These are phyloP conservation scores for Tragulus kanchil DNA, from an alignment of 2,113 vertebrate species.

Conservation along the genomic window DNA sequence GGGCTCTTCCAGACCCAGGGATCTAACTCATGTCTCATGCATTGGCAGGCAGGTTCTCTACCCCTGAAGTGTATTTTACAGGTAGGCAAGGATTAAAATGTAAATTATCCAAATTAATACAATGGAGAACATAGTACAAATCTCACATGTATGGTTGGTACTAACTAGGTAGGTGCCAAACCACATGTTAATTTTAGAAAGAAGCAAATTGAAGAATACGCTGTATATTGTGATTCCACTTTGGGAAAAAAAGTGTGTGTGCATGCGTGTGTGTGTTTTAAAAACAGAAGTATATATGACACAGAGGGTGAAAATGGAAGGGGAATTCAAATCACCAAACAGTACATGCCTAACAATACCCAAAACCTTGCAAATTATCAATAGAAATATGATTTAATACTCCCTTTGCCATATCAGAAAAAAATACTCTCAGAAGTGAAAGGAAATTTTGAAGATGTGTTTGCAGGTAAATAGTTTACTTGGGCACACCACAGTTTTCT, in stretches of 20 bases:
- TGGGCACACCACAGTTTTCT: not conserved
- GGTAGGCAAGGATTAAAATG: not conserved
- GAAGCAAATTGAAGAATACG: not conserved
- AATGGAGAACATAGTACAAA: not conserved
- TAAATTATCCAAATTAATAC: not conserved
- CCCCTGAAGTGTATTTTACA: too few relatives aligned
- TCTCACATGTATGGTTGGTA: not conserved
- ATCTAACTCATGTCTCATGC: too few relatives aligned
- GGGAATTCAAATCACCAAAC: not conserved
- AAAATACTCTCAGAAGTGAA: not conserved
- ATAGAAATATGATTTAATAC: not conserved
- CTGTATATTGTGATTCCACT: not conserved
- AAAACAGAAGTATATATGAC: not conserved
- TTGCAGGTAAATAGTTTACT: conserved; percentile 29
- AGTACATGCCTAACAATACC: not conserved
- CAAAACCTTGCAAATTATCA: not conserved
- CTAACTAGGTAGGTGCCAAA: not conserved
- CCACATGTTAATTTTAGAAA: not conserved
- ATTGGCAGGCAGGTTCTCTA: too few relatives aligned
- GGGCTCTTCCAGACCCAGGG: not conserved
- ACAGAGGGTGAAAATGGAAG: not conserved
- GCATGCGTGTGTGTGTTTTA: not conserved
- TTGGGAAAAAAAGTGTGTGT: not conserved
- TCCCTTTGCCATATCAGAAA: not conserved
- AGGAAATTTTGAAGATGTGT: conserved; percentile 27